Conservation (phyloP, 2,888 invertebrate species). For the Tipula confusa region DNA sequence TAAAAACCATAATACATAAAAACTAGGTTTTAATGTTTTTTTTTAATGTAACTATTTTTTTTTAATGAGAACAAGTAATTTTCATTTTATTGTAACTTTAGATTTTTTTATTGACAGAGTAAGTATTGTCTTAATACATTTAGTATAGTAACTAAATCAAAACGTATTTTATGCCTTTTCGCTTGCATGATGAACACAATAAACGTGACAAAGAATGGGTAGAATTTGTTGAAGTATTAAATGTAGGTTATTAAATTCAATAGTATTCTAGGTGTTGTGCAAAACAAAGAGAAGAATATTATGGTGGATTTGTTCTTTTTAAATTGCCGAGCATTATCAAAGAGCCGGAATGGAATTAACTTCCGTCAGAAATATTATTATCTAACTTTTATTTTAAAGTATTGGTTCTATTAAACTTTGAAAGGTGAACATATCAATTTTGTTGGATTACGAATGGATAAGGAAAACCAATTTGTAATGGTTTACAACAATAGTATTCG, state of each 20-base stretch:
- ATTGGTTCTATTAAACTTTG: too few relatives aligned
- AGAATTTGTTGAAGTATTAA: not conserved
- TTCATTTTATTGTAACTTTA: not conserved
- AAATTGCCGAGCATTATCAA: not conserved
- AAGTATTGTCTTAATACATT: not conserved
- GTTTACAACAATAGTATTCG: too few relatives aligned
- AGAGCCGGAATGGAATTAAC: not conserved
- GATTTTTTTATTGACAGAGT: not conserved
- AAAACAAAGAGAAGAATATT: not conserved
- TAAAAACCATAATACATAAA: not conserved
- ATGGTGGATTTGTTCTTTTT: not conserved
- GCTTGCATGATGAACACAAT: not conserved
- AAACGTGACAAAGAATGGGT: not conserved
- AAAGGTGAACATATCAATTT: too few relatives aligned
- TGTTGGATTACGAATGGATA: too few relatives aligned
- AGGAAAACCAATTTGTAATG: too few relatives aligned
- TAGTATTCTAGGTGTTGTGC: not conserved
- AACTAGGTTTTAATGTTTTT: not conserved
- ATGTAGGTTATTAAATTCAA: not conserved
- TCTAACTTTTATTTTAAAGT: too few relatives aligned
- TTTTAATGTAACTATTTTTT: not conserved
- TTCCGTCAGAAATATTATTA: too few relatives aligned
- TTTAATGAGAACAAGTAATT: not conserved
- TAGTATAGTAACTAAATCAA: not conserved
- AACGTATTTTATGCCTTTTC: not conserved